Base-by-base conservation (phyloP, 2,888 invertebrate genomes). In the Busseola fusca region DNA sequence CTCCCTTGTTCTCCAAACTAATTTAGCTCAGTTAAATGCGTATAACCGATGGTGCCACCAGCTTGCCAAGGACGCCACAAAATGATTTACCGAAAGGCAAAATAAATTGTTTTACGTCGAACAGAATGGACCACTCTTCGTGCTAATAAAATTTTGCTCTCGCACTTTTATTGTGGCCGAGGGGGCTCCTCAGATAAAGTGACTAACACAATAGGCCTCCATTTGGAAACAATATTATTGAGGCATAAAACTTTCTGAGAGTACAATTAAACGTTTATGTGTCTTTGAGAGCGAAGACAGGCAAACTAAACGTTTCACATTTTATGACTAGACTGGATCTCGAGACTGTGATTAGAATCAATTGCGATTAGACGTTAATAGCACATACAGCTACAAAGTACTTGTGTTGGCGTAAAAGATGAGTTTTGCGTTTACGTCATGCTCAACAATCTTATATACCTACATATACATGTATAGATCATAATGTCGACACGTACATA, bases 1-100 rank as follows among this genome's bases (percentile, higher is more conserved):
- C 80, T 79, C 71, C 80, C 81, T 81, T 79, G 83, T 84, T 85
- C 84, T 64, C 72, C 56, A 83, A 86, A 86, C 80, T 82, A 81
- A 80, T 84, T 87, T 86, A 81, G 76, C 76, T 67, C 76, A 64
- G 80, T 80, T 79, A 78, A 84, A 84, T 79, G 69, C 67, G 83
- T 83, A 80, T 74, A 84, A 78, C 74, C 70, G 78, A 54, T 69
- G 40, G 72, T 75, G 68, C 76, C 64, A 70, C 72, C 63, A 71
- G 72, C 10, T 48, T 62, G 68, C 48, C 73, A 81, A 80, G 80
- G 84, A 71, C 82, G 73, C 57, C 74, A 76, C 75, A 69, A 75
- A 84, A 77, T 85, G 68, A 86, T 86, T 86, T 83, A 74, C 72
- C 57, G 78, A 82, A 83, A 78, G 81, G 74, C 70, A 74, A 66